Evolutionary conservation across 1,140 invertebrate genomes (phyloP).

Genomic region (Psix sp.): DNA sequence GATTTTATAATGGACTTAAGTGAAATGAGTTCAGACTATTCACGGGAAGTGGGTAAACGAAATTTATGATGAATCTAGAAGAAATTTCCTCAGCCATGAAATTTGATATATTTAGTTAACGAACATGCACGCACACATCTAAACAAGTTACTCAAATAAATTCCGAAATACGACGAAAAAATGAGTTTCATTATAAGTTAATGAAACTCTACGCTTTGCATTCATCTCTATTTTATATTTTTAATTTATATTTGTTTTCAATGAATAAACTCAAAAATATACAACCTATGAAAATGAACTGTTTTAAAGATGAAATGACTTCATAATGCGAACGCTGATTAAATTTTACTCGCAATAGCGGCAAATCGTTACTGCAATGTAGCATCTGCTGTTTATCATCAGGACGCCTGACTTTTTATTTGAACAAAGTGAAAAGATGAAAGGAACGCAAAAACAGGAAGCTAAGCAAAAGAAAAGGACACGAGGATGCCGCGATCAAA

Average conservation of each 20-base stretch:
- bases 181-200: too few relatives aligned
- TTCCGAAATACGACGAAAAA: too few relatives aligned
- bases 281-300: too few relatives aligned
- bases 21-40: conserved; percentile 35
- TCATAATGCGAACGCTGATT: conserved; percentile 25
- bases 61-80: conserved; percentile 40
- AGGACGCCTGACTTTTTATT: conserved; percentile 44
- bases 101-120: too few relatives aligned
- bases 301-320: too few relatives aligned
- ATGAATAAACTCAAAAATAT: too few relatives aligned
- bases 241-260: too few relatives aligned
- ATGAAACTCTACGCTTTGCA: too few relatives aligned
- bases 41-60: conserved; percentile 37
- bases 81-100: too few relatives aligned
- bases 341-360: conserved; percentile 33
- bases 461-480: conserved; percentile 51
- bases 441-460: conserved; percentile 55
- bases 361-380: conserved; percentile 49
- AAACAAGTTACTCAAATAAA: too few relatives aligned
- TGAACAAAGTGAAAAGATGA: conserved; percentile 55
- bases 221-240: too few relatives aligned
- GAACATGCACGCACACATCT: too few relatives aligned
- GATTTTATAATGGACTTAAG: conserved; percentile 57
- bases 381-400: conserved; percentile 54
- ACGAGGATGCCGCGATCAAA: conserved; percentile 48